Percentiles rank a stretch among this genome's conserved stretches.
These are phyloP conservation scores for Notoglanidium macrostoma DNA, from an alignment of 2,797 vertebrate genomes.

Conservation along the genomic window DNA sequence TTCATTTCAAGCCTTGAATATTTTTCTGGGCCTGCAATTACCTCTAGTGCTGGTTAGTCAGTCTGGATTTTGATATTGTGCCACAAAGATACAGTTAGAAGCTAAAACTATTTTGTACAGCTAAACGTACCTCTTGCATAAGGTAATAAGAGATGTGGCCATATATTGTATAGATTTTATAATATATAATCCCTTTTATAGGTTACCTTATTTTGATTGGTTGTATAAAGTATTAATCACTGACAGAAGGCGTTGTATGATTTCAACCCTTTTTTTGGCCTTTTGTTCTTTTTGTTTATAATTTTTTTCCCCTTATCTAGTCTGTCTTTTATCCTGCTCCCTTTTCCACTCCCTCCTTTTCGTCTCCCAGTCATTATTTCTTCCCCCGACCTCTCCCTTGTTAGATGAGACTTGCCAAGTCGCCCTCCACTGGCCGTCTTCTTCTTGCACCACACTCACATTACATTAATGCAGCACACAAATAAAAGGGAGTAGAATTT, in stretches of 20 bases:
- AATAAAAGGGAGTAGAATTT: not conserved
- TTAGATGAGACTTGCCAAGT: conserved; percentile 20
- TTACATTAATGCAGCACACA: not conserved
- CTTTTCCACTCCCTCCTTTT: conserved; percentile 15
- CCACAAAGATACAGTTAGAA: not conserved
- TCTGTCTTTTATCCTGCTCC: conserved; percentile 18
- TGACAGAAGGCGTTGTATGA: not conserved
- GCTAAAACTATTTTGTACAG: not conserved
- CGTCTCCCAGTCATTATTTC: conserved; percentile 7
- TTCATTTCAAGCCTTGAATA: not conserved
- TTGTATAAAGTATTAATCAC: not conserved
- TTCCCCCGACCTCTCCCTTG: not conserved
- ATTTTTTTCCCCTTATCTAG: not conserved
- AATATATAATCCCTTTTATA: not conserved
- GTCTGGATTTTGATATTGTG: not conserved
- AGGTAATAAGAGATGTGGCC: not conserved
- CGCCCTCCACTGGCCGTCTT: conserved; percentile 11
- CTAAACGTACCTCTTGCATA: not conserved
- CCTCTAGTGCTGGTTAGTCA: not conserved
- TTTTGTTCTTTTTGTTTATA: conserved; percentile 13
- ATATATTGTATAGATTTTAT: not conserved
- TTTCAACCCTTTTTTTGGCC: not conserved
- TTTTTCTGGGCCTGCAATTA: not conserved
- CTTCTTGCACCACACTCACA: not conserved
- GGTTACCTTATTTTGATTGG: not conserved